Percentiles rank a stretch among this genome's conserved stretches.
Evolutionary conservation across 2,888 invertebrate species (phyloP).

Genomic region (Drosophila mulleri): DNA sequence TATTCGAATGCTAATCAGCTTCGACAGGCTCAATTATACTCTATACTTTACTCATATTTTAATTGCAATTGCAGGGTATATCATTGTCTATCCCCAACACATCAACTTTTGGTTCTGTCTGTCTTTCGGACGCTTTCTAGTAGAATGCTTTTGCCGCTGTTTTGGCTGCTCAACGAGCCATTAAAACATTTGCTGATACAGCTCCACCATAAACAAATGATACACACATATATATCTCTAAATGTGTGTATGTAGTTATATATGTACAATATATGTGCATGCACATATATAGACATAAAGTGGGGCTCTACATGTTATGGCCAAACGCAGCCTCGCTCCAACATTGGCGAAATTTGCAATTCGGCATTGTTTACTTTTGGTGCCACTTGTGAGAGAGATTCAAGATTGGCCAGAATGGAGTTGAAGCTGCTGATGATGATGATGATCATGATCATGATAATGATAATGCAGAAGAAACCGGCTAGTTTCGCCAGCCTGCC

Average conservation of each 20-base stretch:
- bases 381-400: constrained; percentile 34
- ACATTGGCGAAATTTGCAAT: constrained; percentile 71
- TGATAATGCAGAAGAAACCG: constrained; percentile 30
- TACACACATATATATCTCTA: background rate
- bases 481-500: constrained; percentile 42
- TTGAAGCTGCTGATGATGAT: background rate
- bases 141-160: constrained; percentile 61
- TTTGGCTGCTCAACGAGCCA: constrained; percentile 68
- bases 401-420: constrained; percentile 13
- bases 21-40: no score
- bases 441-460: background rate
- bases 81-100: background rate
- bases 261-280: constrained; percentile 9
- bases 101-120: constrained; percentile 3
- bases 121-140: constrained; percentile 43
- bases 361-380: constrained; percentile 67
- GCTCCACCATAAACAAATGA: constrained; percentile 47
- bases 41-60: no score
- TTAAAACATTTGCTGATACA: constrained; percentile 75
- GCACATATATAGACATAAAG: constrained; percentile 7
- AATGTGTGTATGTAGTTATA: constrained; percentile 7
- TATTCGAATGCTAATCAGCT: background rate
- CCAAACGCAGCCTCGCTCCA: constrained; percentile 20
- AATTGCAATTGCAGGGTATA: constrained; percentile 13
- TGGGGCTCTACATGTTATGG: constrained; percentile 38